Evolutionary conservation across 2,888 invertebrate genomes (phyloP).

Genomic region (Hyalella azteca): DNA sequence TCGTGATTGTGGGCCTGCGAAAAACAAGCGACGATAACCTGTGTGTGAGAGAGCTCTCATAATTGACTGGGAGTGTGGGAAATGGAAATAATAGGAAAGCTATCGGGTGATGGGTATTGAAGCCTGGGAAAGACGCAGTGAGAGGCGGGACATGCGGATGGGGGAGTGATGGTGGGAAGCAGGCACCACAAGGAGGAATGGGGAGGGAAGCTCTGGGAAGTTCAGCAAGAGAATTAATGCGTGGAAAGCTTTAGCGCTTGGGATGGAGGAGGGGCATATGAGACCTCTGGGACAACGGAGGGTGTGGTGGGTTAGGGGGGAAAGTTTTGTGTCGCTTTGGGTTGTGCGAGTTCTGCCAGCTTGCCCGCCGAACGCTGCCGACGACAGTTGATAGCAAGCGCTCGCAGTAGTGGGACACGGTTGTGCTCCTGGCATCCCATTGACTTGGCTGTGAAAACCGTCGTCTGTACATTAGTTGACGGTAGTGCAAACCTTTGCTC

Average conservation of each 20-base stretch:
- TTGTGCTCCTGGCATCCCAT: constrained; percentile 6
- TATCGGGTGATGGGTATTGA: constrained; percentile 20
- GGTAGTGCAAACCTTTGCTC: not conserved
- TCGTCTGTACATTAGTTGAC: constrained; percentile 3
- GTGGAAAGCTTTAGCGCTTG: constrained; percentile 24
- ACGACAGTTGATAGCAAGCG: constrained; percentile 13
- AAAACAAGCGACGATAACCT: constrained; percentile 34
- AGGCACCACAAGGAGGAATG: constrained; percentile 15
- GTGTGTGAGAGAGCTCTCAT: constrained; percentile 28
- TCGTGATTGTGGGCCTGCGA: constrained; percentile 30
- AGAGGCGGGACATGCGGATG: constrained; percentile 36
- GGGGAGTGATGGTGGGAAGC: constrained; percentile 33
- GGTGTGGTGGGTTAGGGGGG: constrained; percentile 2
- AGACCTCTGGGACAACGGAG: constrained; percentile 18
- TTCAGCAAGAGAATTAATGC: constrained; percentile 33
- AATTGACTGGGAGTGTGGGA: constrained; percentile 37
- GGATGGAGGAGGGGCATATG: constrained; percentile 28
- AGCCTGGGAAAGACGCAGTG: constrained; percentile 33
- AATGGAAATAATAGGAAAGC: constrained; percentile 37
- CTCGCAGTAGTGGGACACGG: not conserved
- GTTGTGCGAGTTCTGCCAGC: constrained; percentile 22
- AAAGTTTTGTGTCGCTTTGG: constrained; percentile 7
- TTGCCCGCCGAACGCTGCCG: not conserved
- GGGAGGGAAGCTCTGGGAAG: constrained; percentile 32
- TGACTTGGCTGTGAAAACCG: constrained; percentile 29